Evolutionary conservation across 2,113 vertebrate species (phyloP), one percentile per base, ranked within the genome.

Genomic region (Brienomyrus longianalis): DNA sequence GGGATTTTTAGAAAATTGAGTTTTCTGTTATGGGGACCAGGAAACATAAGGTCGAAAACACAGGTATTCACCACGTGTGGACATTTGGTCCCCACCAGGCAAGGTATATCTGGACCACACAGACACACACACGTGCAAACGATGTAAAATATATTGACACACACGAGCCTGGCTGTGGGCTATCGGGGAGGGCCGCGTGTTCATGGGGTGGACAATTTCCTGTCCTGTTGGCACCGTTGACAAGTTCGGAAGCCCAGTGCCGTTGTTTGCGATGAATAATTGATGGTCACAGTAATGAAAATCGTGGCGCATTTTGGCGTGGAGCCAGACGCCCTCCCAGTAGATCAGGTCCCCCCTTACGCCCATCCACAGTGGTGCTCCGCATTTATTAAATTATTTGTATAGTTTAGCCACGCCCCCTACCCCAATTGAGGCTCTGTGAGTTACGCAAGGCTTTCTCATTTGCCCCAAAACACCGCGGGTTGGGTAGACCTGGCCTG

Each of bases 401-500:
- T 77, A 39, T 77, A 77, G 35, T 43, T 43, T 70, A 27, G 19
- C 35, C 74, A 15, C 74, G 17, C 54, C 54, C 54, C 52, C 54
- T 56, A 39, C 5, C 9, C 31, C 85, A 51, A 11, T 43, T 5
- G 39, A 23, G 35, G 51, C 27, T 39, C 5, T 56, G 52, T 39
- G 17, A 51, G 43, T 84, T 52, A 50, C 88, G 83, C 23, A 5
- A 62, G 77, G 48, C 80, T 85, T 83, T 47, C 31, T 35, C 80
- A 17, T 80, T 74, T 77, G 48, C 47, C 27, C 15, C 21, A 5
- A 52, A 95, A 96, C 83, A 94, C 93, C 86, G 95, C 95, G 95
- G 95, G 96, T 96, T 95, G 95, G 96, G 90, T 92, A 92, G 95
- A 96, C 96, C 96, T 95, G 95, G 96, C 95, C 96, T 45, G 56